phyloP scores from a whole-genome alignment of 2,888 invertebrate species.

The Seira musarum region DNA sequence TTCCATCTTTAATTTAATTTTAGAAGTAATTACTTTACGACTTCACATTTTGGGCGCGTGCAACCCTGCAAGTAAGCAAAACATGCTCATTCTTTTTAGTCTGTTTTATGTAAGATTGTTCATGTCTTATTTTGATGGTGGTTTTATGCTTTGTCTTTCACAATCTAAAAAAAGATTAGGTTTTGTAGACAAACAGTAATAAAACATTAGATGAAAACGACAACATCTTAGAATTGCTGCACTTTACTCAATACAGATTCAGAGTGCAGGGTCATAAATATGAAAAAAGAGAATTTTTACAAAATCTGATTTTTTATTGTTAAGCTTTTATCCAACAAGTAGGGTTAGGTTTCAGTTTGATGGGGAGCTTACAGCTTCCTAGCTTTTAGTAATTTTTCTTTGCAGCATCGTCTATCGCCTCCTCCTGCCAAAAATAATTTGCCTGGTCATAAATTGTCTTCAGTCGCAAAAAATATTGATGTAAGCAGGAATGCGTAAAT shows the following conservation, averaged over 20 bases:
- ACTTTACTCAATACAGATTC: neutral
- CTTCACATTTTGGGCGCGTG: no score
- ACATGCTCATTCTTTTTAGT: no score
- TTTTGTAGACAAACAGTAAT: neutral
- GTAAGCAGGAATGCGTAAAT: neutral
- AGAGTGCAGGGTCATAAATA: neutral
- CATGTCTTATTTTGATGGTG: no score
- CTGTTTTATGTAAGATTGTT: no score
- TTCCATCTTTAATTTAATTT: no score
- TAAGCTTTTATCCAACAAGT: neutral
- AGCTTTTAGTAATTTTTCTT: no score
- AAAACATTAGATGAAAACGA: neutral
- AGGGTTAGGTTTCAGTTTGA: neutral
- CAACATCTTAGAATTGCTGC: neutral
- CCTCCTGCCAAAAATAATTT: conserved; percentile 12
- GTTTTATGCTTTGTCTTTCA: no score
- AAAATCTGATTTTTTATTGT: conserved; percentile 1
- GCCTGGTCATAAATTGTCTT: conserved; percentile 5
- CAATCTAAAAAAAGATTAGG: no score
- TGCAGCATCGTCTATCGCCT: neutral
- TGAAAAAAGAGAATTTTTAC: neutral
- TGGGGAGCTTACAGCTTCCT: no score
- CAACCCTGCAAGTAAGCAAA: no score
- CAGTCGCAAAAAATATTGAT: conserved; percentile 11
- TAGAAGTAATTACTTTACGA: no score